These are phyloP conservation scores for Melanotus villosus DNA, from an alignment of 2,888 invertebrate genomes.

Conservation along the genomic window DNA sequence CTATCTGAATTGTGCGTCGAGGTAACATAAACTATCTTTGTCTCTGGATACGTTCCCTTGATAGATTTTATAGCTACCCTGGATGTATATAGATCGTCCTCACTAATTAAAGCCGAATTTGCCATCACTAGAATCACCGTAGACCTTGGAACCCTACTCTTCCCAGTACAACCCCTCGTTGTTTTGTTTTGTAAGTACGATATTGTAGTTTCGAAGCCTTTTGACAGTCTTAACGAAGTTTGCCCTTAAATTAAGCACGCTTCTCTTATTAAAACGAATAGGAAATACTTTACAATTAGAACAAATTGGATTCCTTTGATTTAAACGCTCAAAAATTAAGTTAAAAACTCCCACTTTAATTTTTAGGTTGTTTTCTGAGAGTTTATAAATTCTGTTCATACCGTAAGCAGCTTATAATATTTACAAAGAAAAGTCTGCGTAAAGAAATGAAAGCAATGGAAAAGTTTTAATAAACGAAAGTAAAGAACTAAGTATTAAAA, in stretches of 20 bases:
- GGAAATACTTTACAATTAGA: background rate
- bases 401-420: too few species aligned
- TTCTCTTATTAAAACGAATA: too few species aligned
- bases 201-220: constrained; percentile 69
- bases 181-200: constrained; percentile 69
- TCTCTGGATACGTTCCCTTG: constrained; percentile 70
- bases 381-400: too few species aligned
- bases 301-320: too few species aligned
- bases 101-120: constrained; percentile 69
- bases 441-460: too few species aligned
- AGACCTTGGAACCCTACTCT: constrained; percentile 66
- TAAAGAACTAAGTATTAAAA: too few species aligned
- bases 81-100: constrained; percentile 67
- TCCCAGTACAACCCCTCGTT: constrained; percentile 62
- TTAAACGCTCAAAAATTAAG: too few species aligned
- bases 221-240: constrained; percentile 69
- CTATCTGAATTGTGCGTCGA: constrained; percentile 64
- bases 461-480: too few species aligned
- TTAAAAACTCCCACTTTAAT: too few species aligned
- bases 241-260: constrained; percentile 69
- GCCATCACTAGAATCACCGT: constrained; percentile 72
- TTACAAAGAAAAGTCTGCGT: too few species aligned
- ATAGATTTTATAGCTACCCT: constrained; percentile 68
- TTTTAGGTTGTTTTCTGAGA: too few species aligned
- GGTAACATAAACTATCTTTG: constrained; percentile 71